Base-by-base conservation (phyloP, 2,113 vertebrate species). In the Prinia subflava region DNA sequence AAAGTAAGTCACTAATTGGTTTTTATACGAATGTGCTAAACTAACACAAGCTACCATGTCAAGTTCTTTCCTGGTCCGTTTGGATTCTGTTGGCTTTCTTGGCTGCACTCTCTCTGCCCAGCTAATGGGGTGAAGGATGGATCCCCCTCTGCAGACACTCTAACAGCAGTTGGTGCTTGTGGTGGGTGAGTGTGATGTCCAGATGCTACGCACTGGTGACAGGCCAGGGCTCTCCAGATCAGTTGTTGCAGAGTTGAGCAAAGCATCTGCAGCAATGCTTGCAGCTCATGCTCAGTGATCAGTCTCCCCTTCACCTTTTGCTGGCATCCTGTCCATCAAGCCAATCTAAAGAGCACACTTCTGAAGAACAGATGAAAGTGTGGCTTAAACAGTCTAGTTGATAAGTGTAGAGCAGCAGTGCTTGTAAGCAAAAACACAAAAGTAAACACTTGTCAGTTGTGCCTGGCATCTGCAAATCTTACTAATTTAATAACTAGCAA, bases 31-130 rank as follows among this genome's bases (percentile, higher is more conserved):
- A 39, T 11, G 11, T 39, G 39, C 39, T 39, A 39, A 39, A 39
- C 39, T 11, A 39, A 39, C 39, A 39, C 39, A 39, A 39, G 39
- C 39, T 3, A 1, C 68, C 18, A 6, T 0, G 0, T 1, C 35
- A 17, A 7, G 25, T 50, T 75, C 20, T 81, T 6, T 41, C 4
- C 3, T 53, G 16, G 9, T 74, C 56, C 15, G 42, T 0, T 23
- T 79, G 47, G 28, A 10, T 55, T 78, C 69, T 88, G 2, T 25
- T 60, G 28, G 33, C 17, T 53, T 20, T 63, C 46, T 70, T 28
- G 46, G 78, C 50, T 16, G 2, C 0, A 2, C 27, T 94, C 0
- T 0, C 25, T 14, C 14, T 82, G 35, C 31, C 47, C 31, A 69
- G 44, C 33, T 65, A 59, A 13, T 37, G 13, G 33, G 28, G 4